Evolutionary conservation across 1,140 invertebrate genomes (phyloP).

Genomic region (Frieseomelitta varia): DNA sequence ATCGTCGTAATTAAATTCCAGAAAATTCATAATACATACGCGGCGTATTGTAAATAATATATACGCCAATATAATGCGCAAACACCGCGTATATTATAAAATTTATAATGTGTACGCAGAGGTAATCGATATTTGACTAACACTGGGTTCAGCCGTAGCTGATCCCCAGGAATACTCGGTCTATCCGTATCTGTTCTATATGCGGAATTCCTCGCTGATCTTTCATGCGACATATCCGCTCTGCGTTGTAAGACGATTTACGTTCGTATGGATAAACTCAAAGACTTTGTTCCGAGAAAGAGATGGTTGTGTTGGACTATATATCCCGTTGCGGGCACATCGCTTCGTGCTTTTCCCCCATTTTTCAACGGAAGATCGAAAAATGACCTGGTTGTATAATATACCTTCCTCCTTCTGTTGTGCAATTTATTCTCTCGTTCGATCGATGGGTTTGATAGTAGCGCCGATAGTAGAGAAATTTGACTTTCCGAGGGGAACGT

Average conservation of each 20-base stretch:
- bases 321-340: neutral
- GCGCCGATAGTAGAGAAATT: neutral
- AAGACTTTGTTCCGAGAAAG: slow-evolving; percentile 21
- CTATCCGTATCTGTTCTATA: slow-evolving; percentile 32
- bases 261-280: slow-evolving; percentile 42
- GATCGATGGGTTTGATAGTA: neutral
- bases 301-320: neutral
- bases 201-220: slow-evolving; percentile 48
- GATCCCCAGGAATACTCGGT: slow-evolving; percentile 26
- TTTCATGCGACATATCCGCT: slow-evolving; percentile 55
- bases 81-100: too few relatives aligned
- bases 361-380: neutral
- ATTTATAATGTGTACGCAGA: too few relatives aligned
- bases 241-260: slow-evolving; percentile 50
- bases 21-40: too few relatives aligned
- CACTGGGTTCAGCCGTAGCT: neutral
- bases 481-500: neutral
- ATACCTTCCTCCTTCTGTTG: slow-evolving; percentile 11
- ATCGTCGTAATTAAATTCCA: too few relatives aligned
- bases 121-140: slow-evolving; percentile 32
- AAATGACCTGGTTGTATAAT: neutral
- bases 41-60: too few relatives aligned
- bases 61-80: too few relatives aligned
- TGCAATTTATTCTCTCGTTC: neutral
- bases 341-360: neutral